phyloP scores from a whole-genome alignment of 2,888 invertebrate species.

The Brachylomia viminalis region DNA sequence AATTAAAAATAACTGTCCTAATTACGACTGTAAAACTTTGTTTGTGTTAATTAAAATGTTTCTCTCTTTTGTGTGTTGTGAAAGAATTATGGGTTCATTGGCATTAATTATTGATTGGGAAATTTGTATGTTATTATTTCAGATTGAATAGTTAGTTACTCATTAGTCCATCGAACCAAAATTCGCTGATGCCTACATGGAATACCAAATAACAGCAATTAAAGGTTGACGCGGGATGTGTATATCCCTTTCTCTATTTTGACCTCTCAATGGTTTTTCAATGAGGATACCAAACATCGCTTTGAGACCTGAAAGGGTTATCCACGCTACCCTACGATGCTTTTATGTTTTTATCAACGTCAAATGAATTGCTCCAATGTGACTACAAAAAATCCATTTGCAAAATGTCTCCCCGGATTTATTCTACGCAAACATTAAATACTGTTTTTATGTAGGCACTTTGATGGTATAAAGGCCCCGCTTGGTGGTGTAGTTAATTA shows the following conservation, averaged over 20 bases:
- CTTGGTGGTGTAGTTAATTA: slow-evolving; percentile 67
- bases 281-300: slow-evolving; percentile 81
- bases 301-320: slow-evolving; percentile 85
- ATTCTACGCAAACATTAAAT: slow-evolving; percentile 66
- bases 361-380: slow-evolving; percentile 82
- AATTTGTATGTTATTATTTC: too few relatives aligned
- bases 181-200: too few relatives aligned
- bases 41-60: not conserved
- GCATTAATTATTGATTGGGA: too few relatives aligned
- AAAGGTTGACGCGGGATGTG: slow-evolving; percentile 58
- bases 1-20: slow-evolving; percentile 15
- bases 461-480: slow-evolving; percentile 58
- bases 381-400: slow-evolving; percentile 82
- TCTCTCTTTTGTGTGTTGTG: not conserved
- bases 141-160: too few relatives aligned
- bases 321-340: slow-evolving; percentile 79
- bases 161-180: too few relatives aligned
- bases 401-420: slow-evolving; percentile 73
- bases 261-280: slow-evolving; percentile 84
- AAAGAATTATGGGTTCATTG: too few relatives aligned
- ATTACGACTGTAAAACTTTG: not conserved
- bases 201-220: slow-evolving; percentile 41
- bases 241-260: slow-evolving; percentile 78
- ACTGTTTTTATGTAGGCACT: slow-evolving; percentile 63
- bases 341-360: slow-evolving; percentile 86